Percentiles rank a stretch among this genome's conserved stretches.
phyloP scores from a whole-genome alignment of 2,888 invertebrate species.

The Xylophagus ater region DNA sequence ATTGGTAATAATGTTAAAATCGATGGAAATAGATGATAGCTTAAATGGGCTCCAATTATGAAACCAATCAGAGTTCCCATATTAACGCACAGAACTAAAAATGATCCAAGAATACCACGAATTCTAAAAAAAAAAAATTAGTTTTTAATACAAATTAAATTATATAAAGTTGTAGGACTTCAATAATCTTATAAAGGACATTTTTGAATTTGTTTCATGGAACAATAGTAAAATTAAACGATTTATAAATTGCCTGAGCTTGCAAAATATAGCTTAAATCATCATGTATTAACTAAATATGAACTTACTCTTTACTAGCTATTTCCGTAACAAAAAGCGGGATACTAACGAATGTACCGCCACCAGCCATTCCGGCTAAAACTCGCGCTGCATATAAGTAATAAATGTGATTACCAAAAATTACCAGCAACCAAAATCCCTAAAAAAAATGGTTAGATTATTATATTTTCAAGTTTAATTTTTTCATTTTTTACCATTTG shows the following conservation, averaged over 20 bases:
- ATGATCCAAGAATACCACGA: slow-evolving; percentile 17
- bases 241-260: too few relatives aligned
- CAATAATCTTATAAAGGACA: too few relatives aligned
- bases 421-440: slow-evolving; percentile 12
- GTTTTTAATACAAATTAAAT: too few relatives aligned
- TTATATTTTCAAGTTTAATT: not conserved
- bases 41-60: slow-evolving; percentile 15
- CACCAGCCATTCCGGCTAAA: slow-evolving; percentile 12
- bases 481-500: slow-evolving; percentile 24
- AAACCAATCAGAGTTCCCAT: slow-evolving; percentile 16
- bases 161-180: too few relatives aligned
- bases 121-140: slow-evolving; percentile 15
- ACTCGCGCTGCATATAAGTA: slow-evolving; percentile 10
- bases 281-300: too few relatives aligned
- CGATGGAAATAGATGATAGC: slow-evolving; percentile 14
- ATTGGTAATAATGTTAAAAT: slow-evolving; percentile 14
- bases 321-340: slow-evolving; percentile 11
- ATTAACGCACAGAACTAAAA: slow-evolving; percentile 14
- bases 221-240: too few relatives aligned
- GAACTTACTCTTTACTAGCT: not conserved
- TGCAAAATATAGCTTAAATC: too few relatives aligned
- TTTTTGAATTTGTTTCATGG: too few relatives aligned
- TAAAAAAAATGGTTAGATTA: not conserved
- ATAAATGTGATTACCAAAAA: slow-evolving; percentile 6
- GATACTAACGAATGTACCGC: slow-evolving; percentile 9